Base-by-base conservation (phyloP, 1,140 invertebrate genomes). In the Schmidtea mediterranea region DNA sequence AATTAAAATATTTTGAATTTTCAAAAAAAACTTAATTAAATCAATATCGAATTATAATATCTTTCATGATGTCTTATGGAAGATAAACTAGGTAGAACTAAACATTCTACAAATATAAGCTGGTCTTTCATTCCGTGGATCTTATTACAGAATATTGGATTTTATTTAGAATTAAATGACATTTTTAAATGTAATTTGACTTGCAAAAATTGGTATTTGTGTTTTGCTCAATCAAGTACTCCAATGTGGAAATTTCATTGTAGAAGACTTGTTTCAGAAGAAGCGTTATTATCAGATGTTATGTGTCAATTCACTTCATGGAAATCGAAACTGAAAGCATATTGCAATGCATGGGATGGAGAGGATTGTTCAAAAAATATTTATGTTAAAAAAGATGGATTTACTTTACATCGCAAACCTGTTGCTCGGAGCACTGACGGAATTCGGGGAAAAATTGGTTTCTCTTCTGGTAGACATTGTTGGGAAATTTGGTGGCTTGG, bases 401-500 rank as follows among this genome's bases (percentile, higher is more conserved):
- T 95, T 62, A 95, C 87, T 6, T 69, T 95, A 54, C 87, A 95
- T 70, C 74, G 82, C 68, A 94, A 95, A 69, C 89, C 90, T 26
- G 81, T 95, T 22, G 89, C 90, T 23, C 90, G 95, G 69, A 92
- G 83, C 69, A 95, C 90, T 48, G 90, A 97, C 70, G 86, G 81
- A 24, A 80, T 84, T 48, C 72, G 86, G 60, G 80, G 80, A 12
- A 92, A 90, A 73, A 79, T 90, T 57, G 72, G 90, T 1, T 94
- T 94, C 60, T 70, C 75, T 53, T 75, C 77, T 59, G 90, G 89
- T 5, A 73, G 87, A 53, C 89, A 97, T 70, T 80, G 83, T 2
- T 95, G 87, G 86, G 86, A 95, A 70, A 79, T 97, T 0, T 84
- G 89, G 61, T 97, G 89, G 89, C 84, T 94, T 73, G 89, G 89